Base-by-base conservation (phyloP, 2,888 invertebrate genomes). In the Drosophila atroscutellata region DNA sequence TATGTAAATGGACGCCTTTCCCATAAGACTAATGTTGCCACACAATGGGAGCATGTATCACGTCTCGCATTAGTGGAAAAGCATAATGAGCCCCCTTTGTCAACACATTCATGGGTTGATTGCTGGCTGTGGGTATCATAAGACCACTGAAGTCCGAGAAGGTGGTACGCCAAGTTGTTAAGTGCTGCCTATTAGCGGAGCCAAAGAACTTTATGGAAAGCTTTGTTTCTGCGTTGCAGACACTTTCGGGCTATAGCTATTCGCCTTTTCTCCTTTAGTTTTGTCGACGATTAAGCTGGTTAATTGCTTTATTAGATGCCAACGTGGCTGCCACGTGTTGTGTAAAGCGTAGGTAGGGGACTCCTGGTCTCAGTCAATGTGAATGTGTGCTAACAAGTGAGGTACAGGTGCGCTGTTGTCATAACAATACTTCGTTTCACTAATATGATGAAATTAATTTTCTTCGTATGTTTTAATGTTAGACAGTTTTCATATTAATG, bases 291-390 rank as follows among this genome's bases (percentile, higher is more conserved):
- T 82, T 80, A 82, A 85, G 78, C 75, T 69, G 78, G 72, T 82
- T 84, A 82, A 82, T 77, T 80, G 80, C 80, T 65, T 61, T 75
- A 71, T 67, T 72, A 85, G 72, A 79, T 62, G 34, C 37, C 42
- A 51, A 51, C 15, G 57, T 28, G 47, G 26, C 45, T 62, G 45
- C 42, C 70, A 79, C 55, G 64, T 68, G 77, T 70, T 67, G 37
- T 62, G 20, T 7, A 45, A 20, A 15, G 20, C 2, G 15, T 8
- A 7, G 13, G 20, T 45, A 2, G 7, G 20, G 13, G 1, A 15
- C 20, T 24, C 7, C 24, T 24, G 24, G 7, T 8, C 7, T 24
- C 42, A 20, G 20, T 39, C 60, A 51, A 32, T 11, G 30, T 1
- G n/a, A 5, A n/a, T 50, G 30, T 55, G 57, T 58, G 61, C 64